Conservation (phyloP, 2,797 vertebrate species). For the Philypnodon macrostomus region DNA sequence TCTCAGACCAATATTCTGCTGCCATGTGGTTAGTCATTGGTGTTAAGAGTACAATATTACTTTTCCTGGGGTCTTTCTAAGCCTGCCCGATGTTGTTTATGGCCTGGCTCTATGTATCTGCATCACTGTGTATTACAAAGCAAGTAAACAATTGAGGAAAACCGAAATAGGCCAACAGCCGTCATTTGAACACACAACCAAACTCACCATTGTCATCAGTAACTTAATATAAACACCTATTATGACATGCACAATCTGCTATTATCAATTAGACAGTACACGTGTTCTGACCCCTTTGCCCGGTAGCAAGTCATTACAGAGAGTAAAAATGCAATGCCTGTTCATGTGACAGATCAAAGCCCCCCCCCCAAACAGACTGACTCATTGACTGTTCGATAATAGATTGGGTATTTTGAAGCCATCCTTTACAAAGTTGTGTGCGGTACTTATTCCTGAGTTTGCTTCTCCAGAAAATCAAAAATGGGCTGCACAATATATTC, state of each 20-base stretch:
- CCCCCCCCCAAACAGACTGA: slow-evolving; percentile 17
- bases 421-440: slow-evolving; percentile 64
- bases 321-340: slow-evolving; percentile 29
- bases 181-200: slow-evolving; percentile 23
- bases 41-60: slow-evolving; percentile 21
- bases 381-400: slow-evolving; percentile 34
- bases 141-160: slow-evolving; percentile 30
- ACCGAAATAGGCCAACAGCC: slow-evolving; percentile 21
- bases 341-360: slow-evolving; percentile 15
- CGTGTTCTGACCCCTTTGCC: slow-evolving; percentile 28
- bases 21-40: slow-evolving; percentile 44
- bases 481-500: slow-evolving; percentile 45
- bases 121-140: slow-evolving; percentile 33
- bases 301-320: slow-evolving; percentile 26
- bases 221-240: slow-evolving; percentile 48
- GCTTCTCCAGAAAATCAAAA: slow-evolving; percentile 64
- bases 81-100: slow-evolving; percentile 8
- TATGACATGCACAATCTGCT: slow-evolving; percentile 68
- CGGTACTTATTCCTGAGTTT: slow-evolving; percentile 78
- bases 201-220: slow-evolving; percentile 39
- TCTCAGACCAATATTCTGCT: slow-evolving; percentile 42
- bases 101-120: slow-evolving; percentile 32
- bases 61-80: slow-evolving; percentile 21
- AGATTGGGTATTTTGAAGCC: slow-evolving; percentile 52
- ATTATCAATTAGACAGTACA: slow-evolving; percentile 56